Percentiles rank a stretch among this genome's conserved stretches.
Evolutionary conservation across 2,888 invertebrate genomes (phyloP).

Genomic region (Erebia aethiops): DNA sequence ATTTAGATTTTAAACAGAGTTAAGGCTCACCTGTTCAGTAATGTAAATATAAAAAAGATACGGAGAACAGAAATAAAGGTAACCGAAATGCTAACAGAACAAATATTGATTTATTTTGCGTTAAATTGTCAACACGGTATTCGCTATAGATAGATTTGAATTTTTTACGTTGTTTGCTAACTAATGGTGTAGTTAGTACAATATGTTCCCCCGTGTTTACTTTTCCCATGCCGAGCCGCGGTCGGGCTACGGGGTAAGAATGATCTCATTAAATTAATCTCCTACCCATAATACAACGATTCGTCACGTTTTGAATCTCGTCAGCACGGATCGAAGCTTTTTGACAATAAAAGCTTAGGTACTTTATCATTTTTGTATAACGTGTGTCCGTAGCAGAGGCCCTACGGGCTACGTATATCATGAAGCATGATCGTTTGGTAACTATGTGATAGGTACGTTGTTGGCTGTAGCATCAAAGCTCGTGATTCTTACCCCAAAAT

Average conservation of each 20-base stretch:
- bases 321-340: conserved; percentile 46
- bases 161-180: conserved; percentile 35
- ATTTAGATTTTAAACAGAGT: background rate
- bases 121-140: conserved; percentile 35
- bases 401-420: too few relatives aligned
- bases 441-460: too few relatives aligned
- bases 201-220: conserved; percentile 66
- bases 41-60: background rate
- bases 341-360: background rate
- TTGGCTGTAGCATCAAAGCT: too few relatives aligned
- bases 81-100: background rate
- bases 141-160: conserved; percentile 26
- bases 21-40: too few relatives aligned
- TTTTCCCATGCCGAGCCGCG: conserved; percentile 70
- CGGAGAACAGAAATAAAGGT: background rate
- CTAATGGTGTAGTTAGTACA: conserved; percentile 34
- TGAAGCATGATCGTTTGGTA: too few relatives aligned
- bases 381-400: too few relatives aligned
- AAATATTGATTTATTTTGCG: conserved; percentile 34
- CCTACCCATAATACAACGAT: conserved; percentile 70
- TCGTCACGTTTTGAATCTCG: conserved; percentile 66
- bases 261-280: conserved; percentile 74
- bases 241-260: conserved; percentile 55
- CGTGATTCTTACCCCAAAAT: too few relatives aligned
- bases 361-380: too few relatives aligned